These are phyloP conservation scores for Rhaphigaster nebulosa DNA, from an alignment of 2,888 invertebrate genomes.

Conservation along the genomic window DNA sequence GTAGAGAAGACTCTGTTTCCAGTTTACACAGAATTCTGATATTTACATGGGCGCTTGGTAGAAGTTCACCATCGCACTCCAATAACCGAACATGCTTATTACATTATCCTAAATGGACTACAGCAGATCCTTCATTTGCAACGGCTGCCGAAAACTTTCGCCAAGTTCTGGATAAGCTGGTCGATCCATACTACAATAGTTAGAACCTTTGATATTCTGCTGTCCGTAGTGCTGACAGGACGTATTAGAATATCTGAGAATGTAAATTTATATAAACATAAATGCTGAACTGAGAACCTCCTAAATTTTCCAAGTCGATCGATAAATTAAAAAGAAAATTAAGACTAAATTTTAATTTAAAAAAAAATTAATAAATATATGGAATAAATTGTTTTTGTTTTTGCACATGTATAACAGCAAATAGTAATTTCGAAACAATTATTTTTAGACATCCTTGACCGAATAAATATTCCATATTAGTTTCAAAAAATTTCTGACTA, in stretches of 20 bases:
- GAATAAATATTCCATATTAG: too few species aligned
- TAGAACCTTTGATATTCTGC: background rate
- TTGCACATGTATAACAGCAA: too few species aligned
- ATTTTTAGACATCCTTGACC: too few species aligned
- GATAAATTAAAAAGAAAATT: too few species aligned
- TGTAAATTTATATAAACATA: too few species aligned
- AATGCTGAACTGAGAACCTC: too few species aligned
- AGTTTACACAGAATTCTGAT: background rate
- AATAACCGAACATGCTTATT: slow-evolving; percentile 22
- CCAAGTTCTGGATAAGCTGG: background rate
- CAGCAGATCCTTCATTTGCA: slow-evolving; percentile 27
- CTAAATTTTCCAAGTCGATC: too few species aligned
- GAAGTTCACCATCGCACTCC: background rate
- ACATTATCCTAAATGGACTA: slow-evolving; percentile 41
- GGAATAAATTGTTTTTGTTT: too few species aligned
- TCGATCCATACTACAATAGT: background rate
- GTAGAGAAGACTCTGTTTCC: background rate
- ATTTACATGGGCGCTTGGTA: background rate
- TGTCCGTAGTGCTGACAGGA: background rate
- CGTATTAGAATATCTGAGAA: background rate
- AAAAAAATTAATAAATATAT: too few species aligned
- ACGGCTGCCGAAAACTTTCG: background rate
- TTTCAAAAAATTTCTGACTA: too few species aligned
- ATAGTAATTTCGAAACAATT: too few species aligned
- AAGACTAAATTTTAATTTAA: too few species aligned